Percentiles rank a stretch among this genome's conserved stretches.
Evolutionary conservation across 2,113 vertebrate genomes (phyloP).

Genomic region (Coptodon rendalli): DNA sequence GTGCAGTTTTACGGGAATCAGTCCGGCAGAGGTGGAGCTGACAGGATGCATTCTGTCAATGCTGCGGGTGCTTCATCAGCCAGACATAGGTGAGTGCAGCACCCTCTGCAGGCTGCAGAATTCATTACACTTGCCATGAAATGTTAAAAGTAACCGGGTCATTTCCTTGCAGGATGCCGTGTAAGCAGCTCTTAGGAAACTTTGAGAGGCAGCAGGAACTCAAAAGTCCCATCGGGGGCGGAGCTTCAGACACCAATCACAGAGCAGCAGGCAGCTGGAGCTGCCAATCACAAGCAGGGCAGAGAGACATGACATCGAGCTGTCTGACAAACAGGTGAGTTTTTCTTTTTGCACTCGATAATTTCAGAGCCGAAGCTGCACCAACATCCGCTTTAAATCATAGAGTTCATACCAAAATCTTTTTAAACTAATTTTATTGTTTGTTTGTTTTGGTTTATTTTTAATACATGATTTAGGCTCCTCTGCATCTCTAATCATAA

Average conservation of each 20-base stretch:
- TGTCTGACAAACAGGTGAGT: background rate
- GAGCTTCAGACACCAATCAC: background rate
- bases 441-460: background rate
- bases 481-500: background rate
- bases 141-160: background rate
- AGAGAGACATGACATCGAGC: accelerated
- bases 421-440: background rate
- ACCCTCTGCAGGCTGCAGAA: background rate
- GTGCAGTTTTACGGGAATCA: slow-evolving; percentile 11
- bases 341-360: background rate
- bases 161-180: background rate
- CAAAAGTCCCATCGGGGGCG: background rate
- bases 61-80: background rate
- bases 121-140: background rate
- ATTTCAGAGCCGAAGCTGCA: background rate
- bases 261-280: background rate
- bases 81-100: slow-evolving; percentile 7
- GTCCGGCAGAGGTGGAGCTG: background rate
- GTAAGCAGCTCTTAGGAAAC: background rate
- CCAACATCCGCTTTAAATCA: background rate
- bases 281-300: background rate
- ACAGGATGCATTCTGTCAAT: slow-evolving; percentile 3
- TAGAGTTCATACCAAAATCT: background rate
- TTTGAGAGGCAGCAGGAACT: slow-evolving; percentile 9
- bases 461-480: background rate